Conservation (phyloP, 2,113 vertebrate genomes). For the Nansenia antarctica region DNA sequence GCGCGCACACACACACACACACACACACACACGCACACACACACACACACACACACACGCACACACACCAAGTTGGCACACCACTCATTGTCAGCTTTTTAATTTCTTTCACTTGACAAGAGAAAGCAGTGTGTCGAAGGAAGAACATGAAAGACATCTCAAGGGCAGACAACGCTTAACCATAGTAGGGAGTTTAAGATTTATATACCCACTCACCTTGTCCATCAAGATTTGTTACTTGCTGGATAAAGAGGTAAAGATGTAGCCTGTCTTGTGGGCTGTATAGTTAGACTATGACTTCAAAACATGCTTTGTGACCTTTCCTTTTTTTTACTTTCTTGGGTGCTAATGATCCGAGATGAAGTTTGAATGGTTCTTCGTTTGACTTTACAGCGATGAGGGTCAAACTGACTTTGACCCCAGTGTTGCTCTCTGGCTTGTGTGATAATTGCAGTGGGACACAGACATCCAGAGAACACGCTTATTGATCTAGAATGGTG, state of each 20-base stretch:
- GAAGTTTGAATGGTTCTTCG: slow-evolving; percentile 16
- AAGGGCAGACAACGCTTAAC: neutral
- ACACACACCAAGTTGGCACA: neutral
- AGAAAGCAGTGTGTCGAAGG: neutral
- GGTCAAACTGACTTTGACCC: slow-evolving; percentile 52
- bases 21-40: neutral
- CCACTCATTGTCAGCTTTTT: neutral
- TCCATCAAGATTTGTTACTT: too few species aligned
- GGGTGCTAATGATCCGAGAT: neutral
- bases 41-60: neutral
- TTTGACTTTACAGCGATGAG: slow-evolving; percentile 51
- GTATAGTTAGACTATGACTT: too few species aligned
- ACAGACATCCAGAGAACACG: slow-evolving; percentile 55
- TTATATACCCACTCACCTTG: neutral
- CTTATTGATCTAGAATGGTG: slow-evolving; percentile 60
- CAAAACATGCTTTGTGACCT: too few species aligned
- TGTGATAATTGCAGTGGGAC: slow-evolving; percentile 61
- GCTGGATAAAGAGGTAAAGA: too few species aligned
- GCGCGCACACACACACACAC: neutral
- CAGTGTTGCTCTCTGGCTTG: slow-evolving; percentile 1
- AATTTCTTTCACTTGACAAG: neutral
- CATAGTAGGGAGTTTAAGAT: neutral
- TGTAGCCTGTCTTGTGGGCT: too few species aligned
- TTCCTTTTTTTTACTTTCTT: neutral
- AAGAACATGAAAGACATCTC: neutral